Conservation (phyloP, 2,888 invertebrate species). For the Melikaiella ostensackeni region DNA sequence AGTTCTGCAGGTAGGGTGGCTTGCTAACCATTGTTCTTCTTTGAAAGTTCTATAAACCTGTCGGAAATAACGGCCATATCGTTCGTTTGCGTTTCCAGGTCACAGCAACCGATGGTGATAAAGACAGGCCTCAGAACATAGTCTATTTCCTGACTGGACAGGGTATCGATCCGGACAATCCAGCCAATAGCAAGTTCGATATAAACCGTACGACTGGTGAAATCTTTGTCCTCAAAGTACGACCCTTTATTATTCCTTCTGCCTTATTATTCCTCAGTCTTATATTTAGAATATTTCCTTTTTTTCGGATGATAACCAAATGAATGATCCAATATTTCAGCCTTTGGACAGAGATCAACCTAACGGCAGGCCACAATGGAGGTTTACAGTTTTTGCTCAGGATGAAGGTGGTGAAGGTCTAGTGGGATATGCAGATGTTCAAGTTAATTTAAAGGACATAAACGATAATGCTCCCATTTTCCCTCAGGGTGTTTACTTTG, state of each 20-base stretch:
- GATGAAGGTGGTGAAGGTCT: conserved; percentile 97
- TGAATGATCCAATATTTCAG: conserved; percentile 78
- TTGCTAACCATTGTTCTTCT: conserved; percentile 34
- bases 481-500: conserved; percentile 95
- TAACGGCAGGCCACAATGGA: conserved; percentile 96
- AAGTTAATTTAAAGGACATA: conserved; percentile 97
- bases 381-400: conserved; percentile 97
- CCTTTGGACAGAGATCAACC: conserved; percentile 98
- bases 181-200: conserved; percentile 96
- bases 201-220: conserved; percentile 97
- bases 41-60: conserved; percentile 20
- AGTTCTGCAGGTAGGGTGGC: conserved; percentile 86
- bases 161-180: conserved; percentile 96
- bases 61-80: conserved; percentile 26
- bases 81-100: conserved; percentile 82
- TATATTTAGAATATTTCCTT: not conserved
- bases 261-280: not conserved
- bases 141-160: conserved; percentile 97
- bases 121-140: conserved; percentile 95
- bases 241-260: conserved; percentile 59
- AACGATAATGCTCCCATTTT: conserved; percentile 99
- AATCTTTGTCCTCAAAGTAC: conserved; percentile 96
- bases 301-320: not conserved
- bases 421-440: conserved; percentile 97
- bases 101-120: conserved; percentile 96